A percentile compares a stretch with the other conserved stretches of the same genome.
phyloP scores from a whole-genome alignment of 2,888 invertebrate genomes.

The Imbricaverruca yamaguchii region DNA sequence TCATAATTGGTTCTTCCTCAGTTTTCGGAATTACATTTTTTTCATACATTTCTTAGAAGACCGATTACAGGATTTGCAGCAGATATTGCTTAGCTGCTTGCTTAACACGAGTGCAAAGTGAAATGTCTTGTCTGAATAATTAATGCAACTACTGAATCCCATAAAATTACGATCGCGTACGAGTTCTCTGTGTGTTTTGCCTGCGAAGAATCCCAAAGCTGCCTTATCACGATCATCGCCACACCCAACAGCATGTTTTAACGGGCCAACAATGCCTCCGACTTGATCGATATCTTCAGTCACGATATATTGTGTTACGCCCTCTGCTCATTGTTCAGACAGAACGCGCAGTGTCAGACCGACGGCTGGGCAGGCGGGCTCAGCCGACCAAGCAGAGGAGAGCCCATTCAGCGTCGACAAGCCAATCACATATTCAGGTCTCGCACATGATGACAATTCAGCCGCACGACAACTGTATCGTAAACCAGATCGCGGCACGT shows the following conservation, averaged over 20 bases:
- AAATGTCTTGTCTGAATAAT: background rate
- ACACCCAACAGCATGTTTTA: background rate
- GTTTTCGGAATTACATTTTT: too few relatives aligned
- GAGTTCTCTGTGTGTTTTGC: background rate
- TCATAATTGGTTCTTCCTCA: too few relatives aligned
- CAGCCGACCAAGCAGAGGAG: background rate
- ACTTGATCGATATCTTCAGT: background rate
- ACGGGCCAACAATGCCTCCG: background rate
- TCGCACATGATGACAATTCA: background rate
- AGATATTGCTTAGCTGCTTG: too few relatives aligned
- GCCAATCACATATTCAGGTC: background rate
- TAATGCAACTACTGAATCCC: background rate
- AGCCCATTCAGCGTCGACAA: background rate
- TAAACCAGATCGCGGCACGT: too few relatives aligned
- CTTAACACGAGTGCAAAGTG: background rate
- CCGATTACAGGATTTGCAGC: too few relatives aligned
- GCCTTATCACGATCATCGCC: background rate
- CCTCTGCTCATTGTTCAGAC: background rate
- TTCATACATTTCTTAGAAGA: too few relatives aligned
- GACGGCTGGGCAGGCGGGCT: background rate
- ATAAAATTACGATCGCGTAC: too few relatives aligned
- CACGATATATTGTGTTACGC: background rate
- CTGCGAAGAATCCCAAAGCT: background rate
- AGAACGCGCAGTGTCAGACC: background rate
- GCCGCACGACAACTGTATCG: too few relatives aligned